Evolutionary conservation across 2,888 invertebrate genomes (phyloP), one percentile per base, ranked within the genome.

Genomic region (Patella ulyssiponensis): DNA sequence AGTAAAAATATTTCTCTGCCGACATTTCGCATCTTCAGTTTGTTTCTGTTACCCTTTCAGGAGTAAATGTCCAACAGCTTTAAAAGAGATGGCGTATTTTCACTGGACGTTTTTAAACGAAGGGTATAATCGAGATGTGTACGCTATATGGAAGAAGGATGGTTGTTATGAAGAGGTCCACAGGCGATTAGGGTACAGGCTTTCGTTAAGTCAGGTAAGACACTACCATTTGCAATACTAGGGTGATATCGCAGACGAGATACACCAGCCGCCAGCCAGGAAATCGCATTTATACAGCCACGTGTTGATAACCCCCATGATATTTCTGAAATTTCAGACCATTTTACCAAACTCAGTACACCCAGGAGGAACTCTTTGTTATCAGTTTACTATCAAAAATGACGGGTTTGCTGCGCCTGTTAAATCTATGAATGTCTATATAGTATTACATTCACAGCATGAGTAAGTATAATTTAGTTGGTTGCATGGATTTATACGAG

Each of bases 61-160:
- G 56, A 71, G 76, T 23, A 58, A 74, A 27, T 82, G 82, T 73
- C 54, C 79, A 5, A 81, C 77, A 7, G 78, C 81, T 11, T 44
- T 75, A 58, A 33, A 70, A 17, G 82, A 82, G 74, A 75, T 82
- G 78, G 56, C 54, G 69, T 73, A 54, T 14, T 80, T 81, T 44
- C 82, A 82, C 72, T 82, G 77, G 77, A 76, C 80, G 15, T 82
- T 72, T 70, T 70, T 82, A 23, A 82, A 82, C 52, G 64, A 71
- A 5, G 75, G 17, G 11, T 81, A 75, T 64, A n/a, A 81, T 73
- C 53, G 71, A 20, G 74, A 54, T 23, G 80, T 82, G 52, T 56
- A 78, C 15, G 56, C 72, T 44, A 70, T 69, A 33, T 82, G 81
- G 79, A 76, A 79, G 56, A 58, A 23, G 7, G 77, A 76, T 15